Percentiles rank a stretch among this genome's conserved stretches.
These are phyloP conservation scores for Okamejei kenojei DNA, from an alignment of 2,797 vertebrate genomes.

Conservation along the genomic window DNA sequence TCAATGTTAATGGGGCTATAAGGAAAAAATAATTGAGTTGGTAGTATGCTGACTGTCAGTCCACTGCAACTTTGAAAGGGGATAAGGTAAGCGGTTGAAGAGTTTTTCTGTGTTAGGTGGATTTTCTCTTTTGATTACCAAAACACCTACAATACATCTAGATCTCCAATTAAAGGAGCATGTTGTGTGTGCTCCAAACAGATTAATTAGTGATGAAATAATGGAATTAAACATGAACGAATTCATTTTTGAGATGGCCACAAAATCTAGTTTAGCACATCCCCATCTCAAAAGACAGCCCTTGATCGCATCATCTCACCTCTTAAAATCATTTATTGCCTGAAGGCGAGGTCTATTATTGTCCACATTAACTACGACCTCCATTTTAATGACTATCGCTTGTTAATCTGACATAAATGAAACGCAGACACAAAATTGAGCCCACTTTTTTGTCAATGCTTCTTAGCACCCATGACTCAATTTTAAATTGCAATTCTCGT, in stretches of 20 bases:
- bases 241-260: not conserved
- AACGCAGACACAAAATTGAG: not conserved
- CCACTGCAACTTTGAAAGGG: not conserved
- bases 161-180: no score
- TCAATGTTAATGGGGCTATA: not conserved
- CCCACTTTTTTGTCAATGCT: not conserved
- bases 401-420: not conserved
- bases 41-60: not conserved
- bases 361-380: not conserved
- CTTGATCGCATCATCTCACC: not conserved
- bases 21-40: not conserved
- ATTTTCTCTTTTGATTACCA: not conserved
- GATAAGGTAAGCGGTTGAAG: not conserved
- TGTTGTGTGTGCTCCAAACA: not conserved
- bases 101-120: not conserved
- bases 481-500: not conserved
- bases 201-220: not conserved
- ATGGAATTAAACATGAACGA: not conserved
- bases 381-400: not conserved
- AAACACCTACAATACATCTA: not conserved
- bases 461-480: not conserved
- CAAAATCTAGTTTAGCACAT: not conserved
- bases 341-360: not conserved
- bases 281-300: no score
- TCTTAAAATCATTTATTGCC: not conserved